Conservation (phyloP, 2,888 invertebrate genomes). For the Melangyna quadrimaculata region DNA sequence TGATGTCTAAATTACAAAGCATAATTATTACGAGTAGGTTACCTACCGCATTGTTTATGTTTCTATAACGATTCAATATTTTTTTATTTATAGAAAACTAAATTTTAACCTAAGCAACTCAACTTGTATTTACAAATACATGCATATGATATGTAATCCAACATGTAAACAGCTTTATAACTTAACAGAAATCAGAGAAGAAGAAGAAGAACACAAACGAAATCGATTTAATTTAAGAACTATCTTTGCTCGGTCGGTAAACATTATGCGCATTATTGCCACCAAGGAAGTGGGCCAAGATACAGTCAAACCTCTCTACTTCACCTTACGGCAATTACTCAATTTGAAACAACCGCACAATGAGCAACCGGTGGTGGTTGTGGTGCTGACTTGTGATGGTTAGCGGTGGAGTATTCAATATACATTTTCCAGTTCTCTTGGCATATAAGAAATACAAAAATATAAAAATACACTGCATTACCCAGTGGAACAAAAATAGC, state of each 20-base stretch:
- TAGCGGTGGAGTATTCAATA: background rate
- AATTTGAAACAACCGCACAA: slow-evolving; percentile 14
- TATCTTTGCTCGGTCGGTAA: slow-evolving; percentile 5
- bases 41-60: too few species aligned
- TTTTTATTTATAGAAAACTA: too few species aligned
- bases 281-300: slow-evolving; percentile 68
- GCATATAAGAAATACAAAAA: slow-evolving; percentile 44
- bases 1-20: too few species aligned
- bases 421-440: slow-evolving; percentile 27
- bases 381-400: slow-evolving; percentile 27
- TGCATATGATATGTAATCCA: background rate
- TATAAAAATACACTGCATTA: slow-evolving; percentile 29
- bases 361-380: slow-evolving; percentile 36
- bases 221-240: slow-evolving; percentile 57
- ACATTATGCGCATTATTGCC: slow-evolving; percentile 31
- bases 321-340: slow-evolving; percentile 31
- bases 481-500: slow-evolving; percentile 57
- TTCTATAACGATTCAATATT: too few species aligned
- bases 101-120: too few species aligned
- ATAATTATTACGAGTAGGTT: too few species aligned
- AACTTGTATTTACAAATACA: too few species aligned
- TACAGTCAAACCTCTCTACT: slow-evolving; percentile 39
- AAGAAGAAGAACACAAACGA: too few species aligned
- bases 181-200: slow-evolving; percentile 1
- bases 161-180: background rate